Evolutionary conservation across 2,113 vertebrate genomes (phyloP).

Genomic region (Steatornis caripensis): DNA sequence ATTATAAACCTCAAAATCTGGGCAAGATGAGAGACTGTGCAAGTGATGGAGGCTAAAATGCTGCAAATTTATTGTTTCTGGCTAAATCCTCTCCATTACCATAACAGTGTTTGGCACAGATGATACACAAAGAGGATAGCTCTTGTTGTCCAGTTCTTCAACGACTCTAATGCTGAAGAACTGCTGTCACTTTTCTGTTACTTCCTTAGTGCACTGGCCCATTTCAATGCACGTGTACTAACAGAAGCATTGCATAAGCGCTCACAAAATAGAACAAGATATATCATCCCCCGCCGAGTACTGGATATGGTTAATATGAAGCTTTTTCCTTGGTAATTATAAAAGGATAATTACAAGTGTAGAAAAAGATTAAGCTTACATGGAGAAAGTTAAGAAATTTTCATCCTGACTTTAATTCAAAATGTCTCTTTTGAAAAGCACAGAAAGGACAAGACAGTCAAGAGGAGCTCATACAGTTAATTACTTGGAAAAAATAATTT

Average conservation of each 20-base stretch:
- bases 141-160: not conserved
- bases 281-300: not conserved
- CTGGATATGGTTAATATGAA: not conserved
- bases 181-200: no score
- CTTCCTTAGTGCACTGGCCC: no score
- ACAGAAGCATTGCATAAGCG: not conserved
- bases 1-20: not conserved
- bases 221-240: not conserved
- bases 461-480: not conserved
- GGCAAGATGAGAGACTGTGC: not conserved
- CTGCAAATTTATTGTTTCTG: not conserved
- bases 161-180: not conserved
- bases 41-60: not conserved
- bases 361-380: not conserved
- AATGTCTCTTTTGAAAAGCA: not conserved
- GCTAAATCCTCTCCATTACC: not conserved
- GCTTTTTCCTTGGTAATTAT: not conserved
- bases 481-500: not conserved
- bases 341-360: not conserved
- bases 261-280: not conserved
- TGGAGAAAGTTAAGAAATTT: not conserved
- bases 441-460: not conserved
- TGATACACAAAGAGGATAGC: not conserved
- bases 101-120: not conserved
- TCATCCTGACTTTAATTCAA: not conserved